These are phyloP conservation scores for Pogonomyrmex barbatus DNA, from an alignment of 1,140 invertebrate species.

Conservation along the genomic window DNA sequence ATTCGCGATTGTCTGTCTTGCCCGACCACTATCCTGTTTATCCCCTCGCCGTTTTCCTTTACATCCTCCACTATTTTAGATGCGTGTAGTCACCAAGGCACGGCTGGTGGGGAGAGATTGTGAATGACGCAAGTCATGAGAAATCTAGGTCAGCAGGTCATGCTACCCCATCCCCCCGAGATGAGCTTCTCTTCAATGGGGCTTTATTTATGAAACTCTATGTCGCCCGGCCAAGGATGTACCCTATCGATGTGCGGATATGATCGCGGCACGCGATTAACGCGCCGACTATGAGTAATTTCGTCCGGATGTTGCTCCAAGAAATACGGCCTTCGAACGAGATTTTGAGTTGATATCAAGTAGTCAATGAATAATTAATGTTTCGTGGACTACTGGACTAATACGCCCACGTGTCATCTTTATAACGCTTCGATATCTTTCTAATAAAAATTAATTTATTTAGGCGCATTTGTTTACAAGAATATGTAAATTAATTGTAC, in stretches of 20 bases:
- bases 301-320: slow-evolving; percentile 20
- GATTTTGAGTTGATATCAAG: background rate
- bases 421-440: background rate
- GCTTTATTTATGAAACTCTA: slow-evolving; percentile 82
- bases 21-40: slow-evolving; percentile 49
- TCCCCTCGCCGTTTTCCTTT: slow-evolving; percentile 47
- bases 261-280: slow-evolving; percentile 1
- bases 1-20: slow-evolving; percentile 53
- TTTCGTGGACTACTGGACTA: background rate
- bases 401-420: background rate
- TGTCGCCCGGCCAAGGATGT: slow-evolving; percentile 68
- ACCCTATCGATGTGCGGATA: slow-evolving; percentile 42
- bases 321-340: slow-evolving; percentile 13
- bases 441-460: background rate
- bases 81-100: slow-evolving; percentile 72
- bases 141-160: slow-evolving; percentile 85
- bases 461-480: background rate
- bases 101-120: slow-evolving; percentile 79
- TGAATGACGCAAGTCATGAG: slow-evolving; percentile 85
- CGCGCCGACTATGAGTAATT: slow-evolving; percentile 42
- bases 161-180: slow-evolving; percentile 79
- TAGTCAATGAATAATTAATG: background rate
- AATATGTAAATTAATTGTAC: background rate
- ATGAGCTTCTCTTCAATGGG: slow-evolving; percentile 82
- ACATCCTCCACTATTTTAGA: slow-evolving; percentile 66